These are phyloP conservation scores for Gymnocypris eckloni DNA, from an alignment of 2,797 vertebrate species.

Conservation along the genomic window DNA sequence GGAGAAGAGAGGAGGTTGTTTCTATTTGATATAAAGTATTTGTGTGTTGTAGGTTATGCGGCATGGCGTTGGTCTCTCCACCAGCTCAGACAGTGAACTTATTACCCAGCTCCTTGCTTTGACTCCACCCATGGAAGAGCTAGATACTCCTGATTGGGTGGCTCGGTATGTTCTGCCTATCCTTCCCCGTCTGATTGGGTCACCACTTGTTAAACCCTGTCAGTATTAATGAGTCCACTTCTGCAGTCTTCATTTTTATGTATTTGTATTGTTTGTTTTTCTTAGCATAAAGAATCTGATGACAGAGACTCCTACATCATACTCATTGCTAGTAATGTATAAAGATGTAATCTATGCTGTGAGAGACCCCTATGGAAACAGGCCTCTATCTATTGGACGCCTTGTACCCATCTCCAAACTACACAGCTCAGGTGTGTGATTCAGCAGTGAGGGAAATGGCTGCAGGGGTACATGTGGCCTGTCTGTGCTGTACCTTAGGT, in stretches of 20 bases:
- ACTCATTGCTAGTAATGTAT: constrained; percentile 94
- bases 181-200: background rate
- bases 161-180: constrained; percentile 83
- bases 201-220: background rate
- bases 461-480: background rate
- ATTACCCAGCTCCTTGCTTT: constrained; percentile 96
- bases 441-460: background rate
- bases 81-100: constrained; percentile 96
- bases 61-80: constrained; percentile 96
- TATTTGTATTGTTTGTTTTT: constrained; percentile 19
- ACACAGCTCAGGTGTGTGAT: constrained; percentile 78
- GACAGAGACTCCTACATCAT: constrained; percentile 93
- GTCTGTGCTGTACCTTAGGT: background rate
- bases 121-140: constrained; percentile 92
- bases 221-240: background rate
- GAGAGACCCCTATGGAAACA: constrained; percentile 96
- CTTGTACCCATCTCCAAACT: constrained; percentile 90
- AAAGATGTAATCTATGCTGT: constrained; percentile 95
- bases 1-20: background rate
- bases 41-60: constrained; percentile 86
- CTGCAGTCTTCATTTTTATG: background rate
- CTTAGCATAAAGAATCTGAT: constrained; percentile 96
- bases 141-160: constrained; percentile 92
- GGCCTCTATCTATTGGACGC: constrained; percentile 92
- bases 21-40: background rate